These are phyloP conservation scores for Scytalopus superciliaris DNA, from an alignment of 2,113 vertebrate species.

Conservation along the genomic window DNA sequence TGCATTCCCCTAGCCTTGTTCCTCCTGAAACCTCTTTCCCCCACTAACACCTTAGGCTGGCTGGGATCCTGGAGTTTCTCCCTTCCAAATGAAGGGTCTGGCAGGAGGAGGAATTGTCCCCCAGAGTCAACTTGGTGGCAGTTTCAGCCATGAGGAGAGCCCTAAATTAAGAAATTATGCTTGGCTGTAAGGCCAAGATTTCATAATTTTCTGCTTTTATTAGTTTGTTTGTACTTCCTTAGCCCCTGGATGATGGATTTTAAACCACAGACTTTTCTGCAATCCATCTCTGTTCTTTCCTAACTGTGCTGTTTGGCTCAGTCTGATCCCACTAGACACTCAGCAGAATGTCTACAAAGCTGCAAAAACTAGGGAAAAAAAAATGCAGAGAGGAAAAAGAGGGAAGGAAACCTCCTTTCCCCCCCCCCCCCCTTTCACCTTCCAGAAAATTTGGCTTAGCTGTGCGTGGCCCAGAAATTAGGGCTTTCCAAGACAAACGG, in stretches of 20 bases:
- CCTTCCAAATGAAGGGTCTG: constrained; percentile 10
- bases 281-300: constrained; percentile 24
- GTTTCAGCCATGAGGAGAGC: constrained; percentile 15
- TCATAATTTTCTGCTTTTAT: constrained; percentile 58
- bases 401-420: not conserved
- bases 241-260: constrained; percentile 24
- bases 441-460: constrained; percentile 30
- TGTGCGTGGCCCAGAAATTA: not conserved
- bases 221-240: constrained; percentile 63
- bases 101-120: not conserved
- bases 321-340: not conserved
- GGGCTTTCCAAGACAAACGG: constrained; percentile 73
- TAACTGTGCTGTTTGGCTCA: not conserved
- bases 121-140: constrained; percentile 19
- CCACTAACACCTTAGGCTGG: constrained; percentile 47
- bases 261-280: constrained; percentile 16
- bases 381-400: not conserved
- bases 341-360: constrained; percentile 15
- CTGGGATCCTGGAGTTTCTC: constrained; percentile 26
- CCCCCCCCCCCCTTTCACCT: not conserved
- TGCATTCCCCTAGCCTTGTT: not conserved
- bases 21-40: constrained; percentile 12
- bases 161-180: constrained; percentile 33
- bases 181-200: not conserved
- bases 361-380: not conserved